Evolutionary conservation across 2,888 invertebrate species (phyloP).

Genomic region (Cenopis cana): DNA sequence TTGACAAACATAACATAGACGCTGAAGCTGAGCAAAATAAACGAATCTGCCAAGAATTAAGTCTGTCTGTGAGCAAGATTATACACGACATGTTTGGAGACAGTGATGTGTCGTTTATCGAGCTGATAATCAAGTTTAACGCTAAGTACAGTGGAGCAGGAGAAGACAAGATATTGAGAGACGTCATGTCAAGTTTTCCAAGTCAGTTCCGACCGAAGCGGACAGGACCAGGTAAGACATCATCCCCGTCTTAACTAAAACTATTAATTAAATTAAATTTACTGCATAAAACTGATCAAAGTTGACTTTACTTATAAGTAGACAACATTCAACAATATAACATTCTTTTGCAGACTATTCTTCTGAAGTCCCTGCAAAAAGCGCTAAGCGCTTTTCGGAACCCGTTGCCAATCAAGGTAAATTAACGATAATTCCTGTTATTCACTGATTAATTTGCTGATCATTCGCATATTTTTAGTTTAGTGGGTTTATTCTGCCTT

Average conservation of each 20-base stretch:
- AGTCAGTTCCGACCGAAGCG: constrained; percentile 63
- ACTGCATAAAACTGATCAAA: not conserved
- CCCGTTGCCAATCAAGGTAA: constrained; percentile 55
- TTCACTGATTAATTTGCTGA: not conserved
- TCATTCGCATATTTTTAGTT: too few relatives aligned
- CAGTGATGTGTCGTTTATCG: constrained; percentile 70
- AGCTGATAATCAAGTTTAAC: constrained; percentile 70
- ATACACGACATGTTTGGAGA: constrained; percentile 67
- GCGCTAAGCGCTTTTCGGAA: constrained; percentile 50
- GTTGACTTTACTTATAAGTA: not conserved
- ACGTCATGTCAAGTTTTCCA: constrained; percentile 64
- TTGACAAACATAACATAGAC: constrained; percentile 59
- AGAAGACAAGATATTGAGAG: constrained; percentile 65
- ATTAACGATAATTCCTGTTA: not conserved
- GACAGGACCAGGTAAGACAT: constrained; percentile 66
- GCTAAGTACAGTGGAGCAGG: constrained; percentile 60
- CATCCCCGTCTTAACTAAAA: constrained; percentile 4
- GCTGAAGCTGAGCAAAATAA: constrained; percentile 54
- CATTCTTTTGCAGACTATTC: constrained; percentile 60
- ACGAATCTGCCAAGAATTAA: constrained; percentile 61
- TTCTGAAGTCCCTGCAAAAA: constrained; percentile 58
- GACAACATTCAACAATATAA: constrained; percentile 22
- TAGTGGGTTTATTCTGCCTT: not conserved
- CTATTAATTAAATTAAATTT: not conserved
- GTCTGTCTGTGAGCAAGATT: constrained; percentile 54